Conservation (phyloP, 2,113 vertebrate genomes). For the Pholis gunnellus region DNA sequence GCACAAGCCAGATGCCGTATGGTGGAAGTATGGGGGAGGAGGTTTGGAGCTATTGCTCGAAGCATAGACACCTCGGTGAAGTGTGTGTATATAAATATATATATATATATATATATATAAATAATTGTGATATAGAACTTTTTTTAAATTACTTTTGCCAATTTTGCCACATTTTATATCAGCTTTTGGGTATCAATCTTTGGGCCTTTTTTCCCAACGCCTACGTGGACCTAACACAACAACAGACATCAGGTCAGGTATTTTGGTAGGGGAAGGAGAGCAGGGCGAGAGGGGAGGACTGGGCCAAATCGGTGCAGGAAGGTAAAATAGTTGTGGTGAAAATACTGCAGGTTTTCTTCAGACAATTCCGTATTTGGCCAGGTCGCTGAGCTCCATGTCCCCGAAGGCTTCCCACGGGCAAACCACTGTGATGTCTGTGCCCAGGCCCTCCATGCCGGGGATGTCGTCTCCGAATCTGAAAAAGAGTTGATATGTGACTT, state of each 20-base stretch:
- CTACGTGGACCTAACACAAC: not conserved
- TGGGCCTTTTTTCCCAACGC: not conserved
- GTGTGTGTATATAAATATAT: slow-evolving; percentile 7
- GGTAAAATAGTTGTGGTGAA: not conserved
- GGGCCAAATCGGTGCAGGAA: not conserved
- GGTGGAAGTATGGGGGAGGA: not conserved
- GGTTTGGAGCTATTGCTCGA: no score
- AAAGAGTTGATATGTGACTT: not conserved
- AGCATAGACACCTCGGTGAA: slow-evolving; percentile 25
- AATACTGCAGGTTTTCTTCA: slow-evolving; percentile 63
- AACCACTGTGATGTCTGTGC: slow-evolving; percentile 95
- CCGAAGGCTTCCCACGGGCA: slow-evolving; percentile 97
- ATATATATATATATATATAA: slow-evolving; percentile 2
- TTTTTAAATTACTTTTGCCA: not conserved
- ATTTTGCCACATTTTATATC: slow-evolving; percentile 13
- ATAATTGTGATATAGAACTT: not conserved
- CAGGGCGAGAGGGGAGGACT: not conserved
- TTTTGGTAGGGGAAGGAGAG: not conserved
- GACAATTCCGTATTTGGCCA: slow-evolving; percentile 94
- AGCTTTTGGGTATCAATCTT: not conserved
- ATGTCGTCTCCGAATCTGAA: slow-evolving; percentile 95
- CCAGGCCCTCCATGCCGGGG: slow-evolving; percentile 95
- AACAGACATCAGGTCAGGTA: slow-evolving; percentile 8
- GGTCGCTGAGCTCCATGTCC: slow-evolving; percentile 94
- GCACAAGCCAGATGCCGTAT: not conserved